phyloP scores from a whole-genome alignment of 2,113 vertebrate species.

The Ranitomeya imitator region DNA sequence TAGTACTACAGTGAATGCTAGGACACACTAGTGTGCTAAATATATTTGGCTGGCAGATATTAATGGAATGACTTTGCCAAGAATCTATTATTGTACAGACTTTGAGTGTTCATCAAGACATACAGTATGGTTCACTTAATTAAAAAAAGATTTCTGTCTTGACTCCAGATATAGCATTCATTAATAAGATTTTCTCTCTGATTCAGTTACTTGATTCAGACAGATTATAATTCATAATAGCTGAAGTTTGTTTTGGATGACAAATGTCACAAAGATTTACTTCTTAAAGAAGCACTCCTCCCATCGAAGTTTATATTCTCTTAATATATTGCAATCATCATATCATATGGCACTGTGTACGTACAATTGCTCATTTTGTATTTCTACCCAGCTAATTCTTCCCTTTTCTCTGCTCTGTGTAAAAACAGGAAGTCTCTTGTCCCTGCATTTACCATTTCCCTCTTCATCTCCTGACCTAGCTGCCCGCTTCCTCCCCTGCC shows the following conservation, averaged over 20 bases:
- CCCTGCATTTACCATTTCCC: too few relatives aligned
- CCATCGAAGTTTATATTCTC: too few relatives aligned
- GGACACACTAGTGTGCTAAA: not conserved
- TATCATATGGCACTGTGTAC: too few relatives aligned
- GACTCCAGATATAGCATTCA: constrained; percentile 7
- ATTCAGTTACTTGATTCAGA: not conserved
- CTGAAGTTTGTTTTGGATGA: not conserved
- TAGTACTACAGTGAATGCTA: not conserved
- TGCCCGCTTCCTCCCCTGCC: too few relatives aligned
- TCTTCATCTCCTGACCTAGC: too few relatives aligned
- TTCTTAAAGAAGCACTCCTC: not conserved
- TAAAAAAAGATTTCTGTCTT: not conserved
- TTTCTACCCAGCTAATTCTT: too few relatives aligned
- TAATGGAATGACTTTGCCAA: not conserved
- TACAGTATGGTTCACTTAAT: not conserved
- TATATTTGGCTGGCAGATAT: not conserved
- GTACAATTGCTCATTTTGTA: too few relatives aligned
- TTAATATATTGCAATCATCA: too few relatives aligned
- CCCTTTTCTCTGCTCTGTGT: too few relatives aligned
- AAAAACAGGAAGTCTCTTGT: too few relatives aligned
- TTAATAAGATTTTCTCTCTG: not conserved
- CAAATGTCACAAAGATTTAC: not conserved
- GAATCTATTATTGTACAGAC: not conserved
- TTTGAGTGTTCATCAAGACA: not conserved
- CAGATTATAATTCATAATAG: not conserved